Base-by-base conservation (phyloP, 1,140 invertebrate genomes). In the Centruroides sculpturatus region DNA sequence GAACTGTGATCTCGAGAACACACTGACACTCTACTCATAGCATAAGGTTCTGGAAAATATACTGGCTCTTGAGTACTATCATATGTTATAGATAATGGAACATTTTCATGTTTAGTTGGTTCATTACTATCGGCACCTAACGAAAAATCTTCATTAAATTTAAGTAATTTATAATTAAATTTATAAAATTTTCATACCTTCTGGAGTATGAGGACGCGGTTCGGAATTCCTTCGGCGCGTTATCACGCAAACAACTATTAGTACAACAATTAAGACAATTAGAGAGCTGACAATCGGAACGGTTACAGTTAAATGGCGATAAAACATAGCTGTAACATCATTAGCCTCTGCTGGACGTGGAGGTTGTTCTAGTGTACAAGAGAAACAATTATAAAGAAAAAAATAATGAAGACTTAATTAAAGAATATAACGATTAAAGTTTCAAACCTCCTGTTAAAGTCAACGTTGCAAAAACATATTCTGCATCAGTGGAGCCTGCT, bases 401-500 rank as follows among this genome's bases (percentile, higher is more conserved):
- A 41, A 41, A 8, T 6, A 41, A 41, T 6, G 41, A 41, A 41
- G 5, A 41, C 5, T 41, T 41, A 41, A 41, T 41, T 41, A 41
- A 41, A 5, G 5, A 8, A 41, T 41, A 8, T 41, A 41, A 41
- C 41, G 41, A 41, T 41, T 8, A 41, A 41, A 41, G 41, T 55
- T n/a, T 36, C 69, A 69, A 70, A 76, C 79, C 78, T 64, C 81
- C 81, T 56, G 75, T 76, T 59, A 72, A 70, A 0, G 74, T 75
- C 48, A 81, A 74, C 9, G 84, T 86, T 47, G 76, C 78, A 71
- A 85, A 83, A 63, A 89, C 87, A 70, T 94, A 92, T 12, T 87
- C 77, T 0, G 85, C 86, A 47, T 85, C 82, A 1, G 87, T 88
- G 52, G 85, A 86, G 0, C 92, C 92, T 0, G 91, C 91, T 71